Percentiles rank a stretch among this genome's conserved stretches.
Evolutionary conservation across 2,113 vertebrate species (phyloP).

Genomic region (Rhinoderma darwinii): DNA sequence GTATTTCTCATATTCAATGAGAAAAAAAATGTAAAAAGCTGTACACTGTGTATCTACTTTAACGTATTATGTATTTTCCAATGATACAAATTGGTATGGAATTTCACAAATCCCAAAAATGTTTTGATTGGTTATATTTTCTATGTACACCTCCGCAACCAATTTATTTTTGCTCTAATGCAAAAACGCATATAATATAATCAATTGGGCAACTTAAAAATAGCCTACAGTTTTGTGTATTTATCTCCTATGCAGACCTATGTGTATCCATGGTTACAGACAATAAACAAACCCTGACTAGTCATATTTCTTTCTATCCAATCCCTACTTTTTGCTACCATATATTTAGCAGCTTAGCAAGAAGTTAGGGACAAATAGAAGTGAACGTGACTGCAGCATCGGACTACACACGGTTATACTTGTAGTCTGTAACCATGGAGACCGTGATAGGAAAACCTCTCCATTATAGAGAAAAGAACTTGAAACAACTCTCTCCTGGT

Average conservation of each 20-base stretch:
- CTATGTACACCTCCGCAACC: neutral
- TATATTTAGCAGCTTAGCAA: too few species aligned
- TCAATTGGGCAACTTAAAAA: neutral
- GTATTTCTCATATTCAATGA: slow-evolving; percentile 26
- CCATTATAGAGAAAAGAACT: neutral
- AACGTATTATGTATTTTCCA: neutral
- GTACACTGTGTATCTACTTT: slow-evolving; percentile 19
- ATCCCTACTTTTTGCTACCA: too few species aligned
- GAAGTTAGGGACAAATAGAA: too few species aligned
- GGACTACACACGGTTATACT: neutral
- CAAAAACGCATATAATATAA: neutral
- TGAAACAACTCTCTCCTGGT: neutral
- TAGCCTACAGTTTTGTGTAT: neutral
- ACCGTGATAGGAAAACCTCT: neutral
- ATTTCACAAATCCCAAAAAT: neutral
- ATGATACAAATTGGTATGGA: slow-evolving; percentile 4
- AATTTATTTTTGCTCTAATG: neutral
- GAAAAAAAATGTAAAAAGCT: slow-evolving; percentile 10
- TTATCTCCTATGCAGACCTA: neutral
- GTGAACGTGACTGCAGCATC: neutral
- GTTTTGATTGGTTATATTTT: neutral
- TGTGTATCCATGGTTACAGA: neutral
- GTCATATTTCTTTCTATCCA: neutral
- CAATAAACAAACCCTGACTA: neutral
- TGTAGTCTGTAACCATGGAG: neutral